These are phyloP conservation scores for Amazona vittata DNA, from an alignment of 2,113 vertebrate genomes.

Conservation along the genomic window DNA sequence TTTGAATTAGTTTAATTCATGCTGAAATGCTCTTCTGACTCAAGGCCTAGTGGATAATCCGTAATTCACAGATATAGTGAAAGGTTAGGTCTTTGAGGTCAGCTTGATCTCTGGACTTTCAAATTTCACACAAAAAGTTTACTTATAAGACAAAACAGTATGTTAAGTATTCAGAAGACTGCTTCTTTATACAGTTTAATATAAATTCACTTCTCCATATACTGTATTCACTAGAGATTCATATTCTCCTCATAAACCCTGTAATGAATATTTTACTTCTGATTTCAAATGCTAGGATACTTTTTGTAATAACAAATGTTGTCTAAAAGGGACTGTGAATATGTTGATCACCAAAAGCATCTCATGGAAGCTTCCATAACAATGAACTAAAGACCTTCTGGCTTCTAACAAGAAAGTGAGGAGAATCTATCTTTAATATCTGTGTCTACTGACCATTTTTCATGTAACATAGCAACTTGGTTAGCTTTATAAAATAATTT, in stretches of 20 bases:
- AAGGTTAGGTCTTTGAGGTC: neutral
- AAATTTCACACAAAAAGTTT: constrained; percentile 29
- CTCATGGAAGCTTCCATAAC: neutral
- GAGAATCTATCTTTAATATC: neutral
- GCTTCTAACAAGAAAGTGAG: neutral
- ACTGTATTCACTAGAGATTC: constrained; percentile 63
- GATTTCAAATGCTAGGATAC: constrained; percentile 63
- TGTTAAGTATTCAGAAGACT: constrained; percentile 56
- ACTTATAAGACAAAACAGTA: constrained; percentile 2
- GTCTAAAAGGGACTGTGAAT: constrained; percentile 51
- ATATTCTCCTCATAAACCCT: constrained; percentile 58
- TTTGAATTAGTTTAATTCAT: neutral
- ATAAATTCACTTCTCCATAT: constrained; percentile 67
- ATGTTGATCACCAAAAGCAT: constrained; percentile 21
- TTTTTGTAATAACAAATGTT: constrained; percentile 65
- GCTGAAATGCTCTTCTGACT: neutral
- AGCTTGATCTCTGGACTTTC: constrained; percentile 7
- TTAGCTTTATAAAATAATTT: neutral
- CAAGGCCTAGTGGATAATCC: neutral
- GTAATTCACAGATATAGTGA: neutral
- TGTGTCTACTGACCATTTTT: neutral
- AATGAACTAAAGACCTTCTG: neutral
- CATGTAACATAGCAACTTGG: neutral
- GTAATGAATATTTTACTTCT: constrained; percentile 71
- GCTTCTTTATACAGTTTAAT: constrained; percentile 51